Evolutionary conservation across 2,797 vertebrate species (phyloP), one percentile per base, ranked within the genome.

Genomic region (Coracias cyanogaster): DNA sequence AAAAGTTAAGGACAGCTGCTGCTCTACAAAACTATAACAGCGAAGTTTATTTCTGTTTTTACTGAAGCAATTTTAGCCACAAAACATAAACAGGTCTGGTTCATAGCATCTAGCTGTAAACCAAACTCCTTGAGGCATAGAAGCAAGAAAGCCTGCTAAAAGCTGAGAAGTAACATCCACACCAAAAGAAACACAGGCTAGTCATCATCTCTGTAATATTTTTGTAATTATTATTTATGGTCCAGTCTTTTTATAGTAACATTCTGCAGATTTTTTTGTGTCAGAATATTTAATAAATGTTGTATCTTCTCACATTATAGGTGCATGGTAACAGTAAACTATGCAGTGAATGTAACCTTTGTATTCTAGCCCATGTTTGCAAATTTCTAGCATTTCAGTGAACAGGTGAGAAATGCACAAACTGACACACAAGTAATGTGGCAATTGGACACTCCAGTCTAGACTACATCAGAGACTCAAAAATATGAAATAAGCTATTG

Each of bases 371-470:
- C 55, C 58, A 29, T 48, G 33, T 81, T 95, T 92, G 69, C 70
- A 94, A 93, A 82, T 45, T 87, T 70, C 83, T 93, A 91, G 28
- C 58, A 49, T 91, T 97, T 95, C 95, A 69, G 76, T 25, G 57
- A 94, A 82, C 66, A 93, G 72, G 65, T 95, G 82, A 97, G 78
- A 96, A 96, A 78, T 0, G 3, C 66, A 86, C 79, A 67, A 86
- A 85, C 48, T 61, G 52, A 76, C 61, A 52, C 3, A 10, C 54
- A 45, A 94, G 26, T 90, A 90, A 91, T n/a, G 35, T 0, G 0
- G 58, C 64, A 82, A 77, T 92, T 8, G 12, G 65, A 57, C 62
- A 62, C 70, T 94, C 61, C 35, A 67, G 22, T 73, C 73, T 81
- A 51, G 31, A 25, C 58, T 82, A 31, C 66, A 45, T 29, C 54